These are phyloP conservation scores for Manis pentadactyla DNA, from an alignment of 2,797 vertebrate genomes.

Conservation along the genomic window DNA sequence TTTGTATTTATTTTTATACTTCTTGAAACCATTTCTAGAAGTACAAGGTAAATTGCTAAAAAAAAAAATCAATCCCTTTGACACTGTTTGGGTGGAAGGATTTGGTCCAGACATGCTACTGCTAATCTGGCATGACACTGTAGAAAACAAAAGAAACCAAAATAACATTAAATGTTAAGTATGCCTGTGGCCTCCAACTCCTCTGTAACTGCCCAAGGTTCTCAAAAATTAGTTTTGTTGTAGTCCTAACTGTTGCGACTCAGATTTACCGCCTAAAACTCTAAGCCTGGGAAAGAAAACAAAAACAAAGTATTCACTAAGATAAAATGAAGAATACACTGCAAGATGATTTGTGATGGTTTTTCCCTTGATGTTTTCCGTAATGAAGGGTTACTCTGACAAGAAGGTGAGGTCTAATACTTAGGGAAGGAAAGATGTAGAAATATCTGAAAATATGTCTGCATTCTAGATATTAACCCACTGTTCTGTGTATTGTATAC, in stretches of 20 bases:
- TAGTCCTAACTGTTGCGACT: not conserved
- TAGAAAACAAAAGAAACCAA: not conserved
- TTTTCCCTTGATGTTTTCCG: not conserved
- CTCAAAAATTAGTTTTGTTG: not conserved
- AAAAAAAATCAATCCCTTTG: not conserved
- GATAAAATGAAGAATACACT: constrained; percentile 14
- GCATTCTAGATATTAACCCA: not conserved
- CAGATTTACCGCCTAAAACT: not conserved
- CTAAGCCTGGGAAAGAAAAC: not conserved
- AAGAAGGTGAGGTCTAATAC: not conserved
- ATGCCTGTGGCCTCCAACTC: not conserved
- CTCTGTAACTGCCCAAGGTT: not conserved
- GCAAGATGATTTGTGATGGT: not conserved
- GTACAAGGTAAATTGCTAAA: not conserved
- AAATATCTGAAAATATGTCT: not conserved
- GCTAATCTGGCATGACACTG: not conserved
- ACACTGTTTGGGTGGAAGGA: not conserved
- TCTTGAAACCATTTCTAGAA: not conserved
- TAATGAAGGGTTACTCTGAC: not conserved
- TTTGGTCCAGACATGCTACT: not conserved
- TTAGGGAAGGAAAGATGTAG: not conserved
- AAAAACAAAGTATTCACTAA: not conserved
- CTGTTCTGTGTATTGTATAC: not conserved
- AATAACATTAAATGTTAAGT: not conserved
- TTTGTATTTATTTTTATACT: constrained; percentile 29